Base-by-base conservation (phyloP, 2,797 vertebrate genomes). In the Argyrosomus regius region DNA sequence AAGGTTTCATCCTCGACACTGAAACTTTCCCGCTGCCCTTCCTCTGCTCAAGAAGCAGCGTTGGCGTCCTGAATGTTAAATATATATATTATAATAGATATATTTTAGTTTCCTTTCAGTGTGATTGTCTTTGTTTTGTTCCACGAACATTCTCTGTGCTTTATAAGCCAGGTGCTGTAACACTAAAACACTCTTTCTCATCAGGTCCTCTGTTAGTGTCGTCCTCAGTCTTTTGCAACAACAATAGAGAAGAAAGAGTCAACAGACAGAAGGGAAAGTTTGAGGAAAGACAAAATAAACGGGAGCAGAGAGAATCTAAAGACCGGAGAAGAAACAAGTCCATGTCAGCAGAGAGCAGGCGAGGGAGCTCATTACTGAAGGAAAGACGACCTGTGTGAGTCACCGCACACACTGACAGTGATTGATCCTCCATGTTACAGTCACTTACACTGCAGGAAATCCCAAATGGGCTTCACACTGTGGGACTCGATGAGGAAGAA, bases 351-450 rank as follows among this genome's bases (percentile, higher is more conserved):
- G 52, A 71, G 70, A 57, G 49, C 56, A 62, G 58, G 20, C 1
- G 8, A 79, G n/a, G 57, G 35, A 75, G 61, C 72, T 73, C 77
- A 70, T 86, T 71, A 82, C 71, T 54, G 75, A 24, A 17, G 57
- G 71, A 66, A 14, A 60, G 53, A 53, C 60, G 68, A 79, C 52
- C 59, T 52, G 13, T 7, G 5, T 56, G 57, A 75, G 53, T 69
- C 60, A 14, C 26, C 11, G 3, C 14, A 16, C 17, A 63, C 50
- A 20, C 45, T 18, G 53, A 78, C 59, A 24, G 7, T 31, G 79
- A 76, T 46, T 69, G 76, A 80, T 39, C 69, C 46, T 53, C 49
- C 50, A 28, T 5, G 54, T 59, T 52, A 17, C 4, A 3, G 56
- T 50, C 56, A 57, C 14, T 58, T 22, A n/a, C 3, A 2, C 54